Base-by-base conservation (phyloP, 2,797 vertebrate species). In the Leuciscus waleckii region DNA sequence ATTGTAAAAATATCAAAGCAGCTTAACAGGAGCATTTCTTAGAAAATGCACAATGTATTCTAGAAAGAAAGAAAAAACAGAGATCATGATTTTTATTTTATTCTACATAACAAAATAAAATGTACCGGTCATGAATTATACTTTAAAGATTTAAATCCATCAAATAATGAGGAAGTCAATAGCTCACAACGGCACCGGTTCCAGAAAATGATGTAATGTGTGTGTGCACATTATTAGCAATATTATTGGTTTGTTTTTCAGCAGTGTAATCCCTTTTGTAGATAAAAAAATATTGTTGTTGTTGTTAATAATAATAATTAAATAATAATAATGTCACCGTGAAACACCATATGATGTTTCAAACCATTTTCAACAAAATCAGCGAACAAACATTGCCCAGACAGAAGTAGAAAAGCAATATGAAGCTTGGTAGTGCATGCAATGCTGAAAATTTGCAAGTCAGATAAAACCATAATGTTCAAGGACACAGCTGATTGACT, bases 401-500 rank as follows among this genome's bases (percentile, higher is more conserved):
- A 79, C 9, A 17, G 43, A 74, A 49, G 7, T 7, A 49, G n/a
- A 63, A 2, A 79, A 35, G 10, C 29, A 43, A 49, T 23, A 68
- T 69, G 7, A 39, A 81, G 35, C 43, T 10, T 68, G 63, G 23
- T 21, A 49, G 21, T 68, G 78, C 26, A 49, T 68, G 63, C 13
- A 51, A 67, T 49, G 7, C 17, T 46, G 17, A 61, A 6, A 43
- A 29, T 78, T 1, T 78, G n/a, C 41, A 32, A 23, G 17, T 80
- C 29, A 10, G 63, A 68, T 51, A 68, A 68, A 80, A 29, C 61
- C 32, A 23, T 23, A 23, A 37, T 37, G 11, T 80, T 67, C 32
- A 81, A 54, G 46, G 79, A 37, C 65, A 70, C 67, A 29, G 49
- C 49, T 81, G 51, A 61, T 32, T 43, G 68, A 71, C 51, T 73